Percentiles rank a stretch among this genome's conserved stretches.
phyloP scores from a whole-genome alignment of 2,888 invertebrate species.

The Ormyrus labotus region DNA sequence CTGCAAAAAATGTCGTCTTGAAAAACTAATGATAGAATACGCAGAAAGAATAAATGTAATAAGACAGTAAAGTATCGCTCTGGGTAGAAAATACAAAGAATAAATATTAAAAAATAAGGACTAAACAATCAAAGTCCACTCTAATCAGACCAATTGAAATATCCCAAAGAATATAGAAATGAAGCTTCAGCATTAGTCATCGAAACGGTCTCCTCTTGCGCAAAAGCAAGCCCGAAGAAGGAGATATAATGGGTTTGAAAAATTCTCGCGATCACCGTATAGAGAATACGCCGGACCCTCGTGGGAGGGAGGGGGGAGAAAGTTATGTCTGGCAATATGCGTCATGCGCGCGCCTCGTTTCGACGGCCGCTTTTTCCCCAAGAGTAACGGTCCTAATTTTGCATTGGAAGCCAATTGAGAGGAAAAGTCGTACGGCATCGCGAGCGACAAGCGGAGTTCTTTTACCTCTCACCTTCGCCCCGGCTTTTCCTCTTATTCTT shows the following conservation, averaged over 20 bases:
- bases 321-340: conserved; percentile 32
- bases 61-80: too few species aligned
- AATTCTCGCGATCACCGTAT: conserved; percentile 6
- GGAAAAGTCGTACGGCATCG: conserved; percentile 57
- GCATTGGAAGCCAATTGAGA: conserved; percentile 63
- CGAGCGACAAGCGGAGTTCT: conserved; percentile 32
- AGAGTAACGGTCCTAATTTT: conserved; percentile 61
- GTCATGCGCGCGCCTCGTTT: conserved; percentile 3
- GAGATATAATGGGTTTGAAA: background rate
- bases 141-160: too few species aligned
- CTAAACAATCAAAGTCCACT: too few species aligned
- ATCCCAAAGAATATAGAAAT: too few species aligned
- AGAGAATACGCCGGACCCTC: background rate
- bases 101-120: too few species aligned
- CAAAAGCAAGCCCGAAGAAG: too few species aligned
- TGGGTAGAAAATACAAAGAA: too few species aligned
- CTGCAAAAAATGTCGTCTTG: too few species aligned
- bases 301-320: background rate
- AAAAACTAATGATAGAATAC: too few species aligned
- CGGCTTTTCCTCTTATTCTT: conserved; percentile 10
- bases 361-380: background rate
- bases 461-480: conserved; percentile 2
- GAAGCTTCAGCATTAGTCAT: too few species aligned
- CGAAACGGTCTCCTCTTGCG: too few species aligned
- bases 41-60: too few species aligned